Percentiles rank a stretch among this genome's conserved stretches.
Evolutionary conservation across 2,888 invertebrate species (phyloP).

Genomic region (Ashinkailepas kermadecensis): DNA sequence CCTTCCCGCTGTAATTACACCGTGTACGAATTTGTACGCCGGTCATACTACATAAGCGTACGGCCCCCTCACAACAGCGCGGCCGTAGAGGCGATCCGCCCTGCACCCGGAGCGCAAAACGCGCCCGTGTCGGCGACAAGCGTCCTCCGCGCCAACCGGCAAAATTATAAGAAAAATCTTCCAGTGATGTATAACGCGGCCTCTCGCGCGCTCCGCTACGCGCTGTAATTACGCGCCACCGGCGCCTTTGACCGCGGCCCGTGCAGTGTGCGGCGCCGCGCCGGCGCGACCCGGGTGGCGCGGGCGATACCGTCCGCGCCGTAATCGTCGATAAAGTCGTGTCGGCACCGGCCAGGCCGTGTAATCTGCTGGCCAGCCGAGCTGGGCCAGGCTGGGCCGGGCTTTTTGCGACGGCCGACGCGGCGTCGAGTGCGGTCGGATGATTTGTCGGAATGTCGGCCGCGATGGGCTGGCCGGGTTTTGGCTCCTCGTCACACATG

Average conservation of each 20-base stretch:
- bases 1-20: constrained; percentile 1
- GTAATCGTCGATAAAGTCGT: constrained; percentile 15
- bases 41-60: constrained; percentile 17
- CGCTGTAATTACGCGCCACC: background rate
- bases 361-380: background rate
- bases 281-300: background rate
- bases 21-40: constrained; percentile 22
- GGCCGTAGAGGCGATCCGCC: constrained; percentile 5
- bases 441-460: background rate
- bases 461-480: background rate
- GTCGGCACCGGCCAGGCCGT: background rate
- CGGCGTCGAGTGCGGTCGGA: background rate
- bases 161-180: constrained; percentile 20
- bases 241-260: background rate
- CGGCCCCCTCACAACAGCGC: constrained; percentile 13
- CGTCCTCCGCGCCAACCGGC: background rate
- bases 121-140: background rate
- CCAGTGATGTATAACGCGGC: constrained; percentile 4
- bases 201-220: background rate
- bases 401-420: background rate
- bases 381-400: background rate
- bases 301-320: background rate
- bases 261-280: background rate
- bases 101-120: background rate
- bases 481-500: background rate